Evolutionary conservation across 1,140 invertebrate species (phyloP), one percentile per base, ranked within the genome.

Genomic region (Amyelois transitella): DNA sequence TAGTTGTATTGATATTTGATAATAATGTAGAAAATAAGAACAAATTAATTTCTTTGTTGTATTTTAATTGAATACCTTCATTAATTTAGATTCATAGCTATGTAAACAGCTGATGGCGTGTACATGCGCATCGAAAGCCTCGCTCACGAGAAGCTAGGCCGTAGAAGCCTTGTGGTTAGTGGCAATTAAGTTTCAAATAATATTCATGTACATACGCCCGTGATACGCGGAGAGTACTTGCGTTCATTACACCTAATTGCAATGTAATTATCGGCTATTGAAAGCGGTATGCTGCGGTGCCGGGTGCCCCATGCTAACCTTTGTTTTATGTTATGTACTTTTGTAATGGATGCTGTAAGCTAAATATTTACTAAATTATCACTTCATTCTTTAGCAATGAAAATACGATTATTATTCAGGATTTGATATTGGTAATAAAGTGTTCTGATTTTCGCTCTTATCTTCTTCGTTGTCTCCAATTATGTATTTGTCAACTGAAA

Each of bases 191-290:
- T 68, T 69, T 63, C 62, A 77, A 74, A 73, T 75, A 73, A 75
- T 77, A 65, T 75, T 66, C 64, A 38, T 55, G 50, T 59, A 58
- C 57, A 62, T 62, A 32, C 6, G 55, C 55, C 60, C 64, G 58
- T 63, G 64, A 77, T 74, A 72, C 70, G 64, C 60, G 66, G 68
- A 67, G 62, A 74, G 58, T 67, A 60, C 59, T 59, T 54, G 62
- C 74, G 65, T 73, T 80, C 74, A 82, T 77, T 76, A 74, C 72
- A 74, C 60, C 65, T 81, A 80, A 81, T 80, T 77, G 75, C 75
- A 62, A 66, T 66, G 69, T 76, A 78, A 77, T 84, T 81, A 82
- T 75, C 69, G 67, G 64, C 70, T 73, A 76, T 81, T 79, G 65
- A 75, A 77, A 66, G 69, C 68, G 65, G 59, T 58, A 66, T 67